Base-by-base conservation (phyloP, 1,140 invertebrate genomes). In the Linepithema humile region DNA sequence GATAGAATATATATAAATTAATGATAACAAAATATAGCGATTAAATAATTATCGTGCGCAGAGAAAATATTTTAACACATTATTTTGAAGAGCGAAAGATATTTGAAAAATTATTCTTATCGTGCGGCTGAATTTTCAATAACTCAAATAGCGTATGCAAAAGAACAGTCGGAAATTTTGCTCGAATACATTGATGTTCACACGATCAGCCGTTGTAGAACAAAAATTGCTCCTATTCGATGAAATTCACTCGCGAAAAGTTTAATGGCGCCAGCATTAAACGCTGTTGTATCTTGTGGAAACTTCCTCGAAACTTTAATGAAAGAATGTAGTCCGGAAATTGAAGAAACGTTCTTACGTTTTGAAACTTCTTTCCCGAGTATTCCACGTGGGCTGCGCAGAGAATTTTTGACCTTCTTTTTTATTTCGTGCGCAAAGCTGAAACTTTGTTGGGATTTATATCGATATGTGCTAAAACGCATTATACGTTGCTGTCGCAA, bases 321-420 rank as follows among this genome's bases (percentile, higher is more conserved):
- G 75, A 80, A 64, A 80, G 64, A 80, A 80, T 80, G 64, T 80
- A 80, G 75, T 55, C 35, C 75, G 64, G 75, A 69, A 80, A 80
- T 80, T 80, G 75, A 80, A 80, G 75, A 80, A 80, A 80, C 48
- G 75, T 80, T 80, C 64, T 80, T 80, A 80, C 48, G 70, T 80
- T n/a, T 69, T 35, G 48, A 20, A 80, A 55, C 75, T 57, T 80
- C 48, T 69, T 80, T 80, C 38, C 26, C 15, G 50, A 26, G 38
- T 70, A 57, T 80, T 80, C 6, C 75, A 55, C 48, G 26, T 40
- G 26, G 35, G 45, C 32, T 40, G 74, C 32, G 74, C 64, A 40
- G 23, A 80, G 23, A 80, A 80, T 70, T 80, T 78, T 55, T 70
- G 48, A 80, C 12, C 38, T 35, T 26, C 10, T 29, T 62, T 55